Base-by-base conservation (phyloP, 2,888 invertebrate genomes). In the Trichogramma dendrolimi region DNA sequence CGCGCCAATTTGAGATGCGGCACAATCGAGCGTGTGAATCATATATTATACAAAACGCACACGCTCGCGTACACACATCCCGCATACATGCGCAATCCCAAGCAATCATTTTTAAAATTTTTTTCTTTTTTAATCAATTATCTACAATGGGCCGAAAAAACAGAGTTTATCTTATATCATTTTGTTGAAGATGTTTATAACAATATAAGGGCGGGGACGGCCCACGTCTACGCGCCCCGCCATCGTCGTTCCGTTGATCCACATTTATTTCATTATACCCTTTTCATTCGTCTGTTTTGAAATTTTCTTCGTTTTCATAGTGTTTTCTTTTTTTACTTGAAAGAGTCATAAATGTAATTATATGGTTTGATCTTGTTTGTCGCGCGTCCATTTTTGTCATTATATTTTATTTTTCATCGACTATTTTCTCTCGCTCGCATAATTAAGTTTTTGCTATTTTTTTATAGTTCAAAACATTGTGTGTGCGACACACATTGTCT, bases 201-300 rank as follows among this genome's bases (percentile, higher is more conserved):
- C 47, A 27, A 8, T 46, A 58, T 75, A 75, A 75, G 76, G 77
- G 78, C 77, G 75, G 76, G 78, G 76, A 77, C 77, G 76, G 79
- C 79, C 79, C 79, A 78, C 67, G 78, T 78, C 79, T 79, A 79
- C 79, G 73, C 75, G 73, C 75, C 79, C 79, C 78, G 79, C 78
- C 77, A 73, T 78, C 79, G 77, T 74, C 78, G 78, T 77, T 68
- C 70, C 62, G 65, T 60, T 65, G 43, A 61, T 59, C 56, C 10
- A 55, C 41, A n/a, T 55, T 51, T 40, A 46, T 56, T 55, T 44
- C 27, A 27, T 48, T 53, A 42, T 47, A 42, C 8, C 11, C 40
- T 55, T 47, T 57, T 46, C 60, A 54, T 57, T 56, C 7, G 7
- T 44, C 48, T 63, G 38, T 59, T 49, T 40, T 14, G 6, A n/a